phyloP scores from a whole-genome alignment of 2,888 invertebrate genomes.

The Chrysolina oricalcia region DNA sequence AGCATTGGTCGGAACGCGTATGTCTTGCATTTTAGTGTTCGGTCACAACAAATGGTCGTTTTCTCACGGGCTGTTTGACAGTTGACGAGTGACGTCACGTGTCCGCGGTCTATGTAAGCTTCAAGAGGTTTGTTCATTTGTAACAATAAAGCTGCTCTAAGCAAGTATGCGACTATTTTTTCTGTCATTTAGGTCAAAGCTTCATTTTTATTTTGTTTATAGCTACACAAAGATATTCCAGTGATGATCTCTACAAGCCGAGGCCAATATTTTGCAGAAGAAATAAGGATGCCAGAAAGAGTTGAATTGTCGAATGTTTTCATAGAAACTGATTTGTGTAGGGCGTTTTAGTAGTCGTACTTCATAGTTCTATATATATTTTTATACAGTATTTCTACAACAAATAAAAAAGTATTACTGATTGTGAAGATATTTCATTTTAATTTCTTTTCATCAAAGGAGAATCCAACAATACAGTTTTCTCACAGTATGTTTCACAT shows the following conservation, averaged over 20 bases:
- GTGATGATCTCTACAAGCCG: constrained; percentile 83
- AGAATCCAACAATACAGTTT: no score
- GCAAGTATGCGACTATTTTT: no score
- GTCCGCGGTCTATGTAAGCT: no score
- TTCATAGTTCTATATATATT: constrained; percentile 3
- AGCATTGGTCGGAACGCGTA: no score
- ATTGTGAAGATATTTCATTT: neutral
- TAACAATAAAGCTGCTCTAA: no score
- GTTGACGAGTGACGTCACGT: no score
- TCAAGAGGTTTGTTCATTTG: no score
- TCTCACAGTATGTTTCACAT: no score
- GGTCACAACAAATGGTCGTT: no score
- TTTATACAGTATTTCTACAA: constrained; percentile 12
- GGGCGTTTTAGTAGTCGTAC: neutral
- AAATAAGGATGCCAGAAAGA: constrained; percentile 54
- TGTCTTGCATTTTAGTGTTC: no score
- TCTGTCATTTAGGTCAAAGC: neutral
- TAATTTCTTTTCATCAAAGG: neutral
- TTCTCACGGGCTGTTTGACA: no score
- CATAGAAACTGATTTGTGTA: neutral
- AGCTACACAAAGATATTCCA: constrained; percentile 77
- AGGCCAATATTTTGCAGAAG: constrained; percentile 76
- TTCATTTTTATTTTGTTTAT: constrained; percentile 15
- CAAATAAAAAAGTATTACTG: neutral
- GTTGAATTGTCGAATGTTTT: neutral